Conservation (phyloP, 2,888 invertebrate species). For the Hydraecia micacea region DNA sequence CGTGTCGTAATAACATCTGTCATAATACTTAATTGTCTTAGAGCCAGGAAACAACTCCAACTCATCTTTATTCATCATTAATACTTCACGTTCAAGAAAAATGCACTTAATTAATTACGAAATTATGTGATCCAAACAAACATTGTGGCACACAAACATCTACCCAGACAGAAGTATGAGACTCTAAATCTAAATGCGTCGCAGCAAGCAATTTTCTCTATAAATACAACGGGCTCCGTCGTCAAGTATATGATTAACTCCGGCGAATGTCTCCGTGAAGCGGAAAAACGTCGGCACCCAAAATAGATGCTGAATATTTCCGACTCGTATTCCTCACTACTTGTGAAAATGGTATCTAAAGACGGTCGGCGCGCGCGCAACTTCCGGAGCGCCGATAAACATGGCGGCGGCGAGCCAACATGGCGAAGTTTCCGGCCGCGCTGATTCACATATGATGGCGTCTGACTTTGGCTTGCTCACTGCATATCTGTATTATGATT, state of each 20-base stretch:
- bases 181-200: conserved; percentile 82
- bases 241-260: conserved; percentile 87
- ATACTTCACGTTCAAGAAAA: conserved; percentile 29
- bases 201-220: conserved; percentile 80
- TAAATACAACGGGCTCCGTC: conserved; percentile 83
- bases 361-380: conserved; percentile 89
- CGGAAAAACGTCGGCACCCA: conserved; percentile 87
- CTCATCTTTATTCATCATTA: conserved; percentile 27
- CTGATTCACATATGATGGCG: conserved; percentile 87
- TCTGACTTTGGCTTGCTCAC: conserved; percentile 85
- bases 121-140: conserved; percentile 52
- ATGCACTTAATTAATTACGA: conserved; percentile 40
- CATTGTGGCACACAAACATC: conserved; percentile 54
- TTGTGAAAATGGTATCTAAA: conserved; percentile 87
- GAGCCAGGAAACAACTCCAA: conserved; percentile 45
- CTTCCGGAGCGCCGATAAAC: conserved; percentile 89
- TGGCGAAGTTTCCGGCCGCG: conserved; percentile 89
- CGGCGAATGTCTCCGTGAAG: conserved; percentile 85
- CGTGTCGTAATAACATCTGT: conserved; percentile 43
- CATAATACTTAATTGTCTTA: conserved; percentile 27
- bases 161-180: conserved; percentile 78
- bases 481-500: conserved; percentile 89
- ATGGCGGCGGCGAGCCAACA: conserved; percentile 88
- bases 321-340: conserved; percentile 84
- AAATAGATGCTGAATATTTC: conserved; percentile 88